Evolutionary conservation across 1,140 invertebrate genomes (phyloP), one percentile per base, ranked within the genome.

Genomic region (Parapsyche elsis): DNA sequence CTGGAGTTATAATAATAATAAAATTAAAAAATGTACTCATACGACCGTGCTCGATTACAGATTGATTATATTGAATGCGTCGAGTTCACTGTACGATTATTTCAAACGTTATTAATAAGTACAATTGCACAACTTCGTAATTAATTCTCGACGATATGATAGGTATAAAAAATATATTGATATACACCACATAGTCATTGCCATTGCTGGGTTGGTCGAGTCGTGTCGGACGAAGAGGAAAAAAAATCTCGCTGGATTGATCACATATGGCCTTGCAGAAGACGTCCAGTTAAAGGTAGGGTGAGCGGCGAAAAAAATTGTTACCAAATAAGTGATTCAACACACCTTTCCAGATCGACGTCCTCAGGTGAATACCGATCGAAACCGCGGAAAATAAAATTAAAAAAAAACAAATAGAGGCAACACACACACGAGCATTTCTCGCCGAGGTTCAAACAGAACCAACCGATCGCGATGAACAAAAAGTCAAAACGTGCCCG

Each of bases 321-420:
- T 45, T 77, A 77, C 75, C 75, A 77, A 77, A 77, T 77, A 77
- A 77, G 75, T 64, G 75, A 77, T 77, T 64, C 75, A 77, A 77
- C 75, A 77, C 75, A 77, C 75, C 75, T 77, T 77, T 77, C 75
- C 24, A 77, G 75, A 77, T 77, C 75, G 26, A 38, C 74, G 53
- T 21, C 12, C 38, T 59, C 74, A 76, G 74, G 74, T 76, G 57
- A 64, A 64, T 77, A 61, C 75, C 10, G 75, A 77, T 77, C 49
- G 45, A 57, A 75, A n/a, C n/a, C n/a, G n/a, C 23, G 21, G 71
- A 53, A 53, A 53, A 26, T 30, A 12, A 23, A 30, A 23, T n/a
- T 4, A 24, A 61, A 4, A 10, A 67, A 26, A 67, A 67, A 67
- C 12, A 67, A 26, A 26, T 26, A 30, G 9, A 26, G 64, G n/a